Percentiles rank a stretch among this genome's conserved stretches.
These are phyloP conservation scores for Vombatus ursinus DNA, from an alignment of 2,113 vertebrate species.

Conservation along the genomic window DNA sequence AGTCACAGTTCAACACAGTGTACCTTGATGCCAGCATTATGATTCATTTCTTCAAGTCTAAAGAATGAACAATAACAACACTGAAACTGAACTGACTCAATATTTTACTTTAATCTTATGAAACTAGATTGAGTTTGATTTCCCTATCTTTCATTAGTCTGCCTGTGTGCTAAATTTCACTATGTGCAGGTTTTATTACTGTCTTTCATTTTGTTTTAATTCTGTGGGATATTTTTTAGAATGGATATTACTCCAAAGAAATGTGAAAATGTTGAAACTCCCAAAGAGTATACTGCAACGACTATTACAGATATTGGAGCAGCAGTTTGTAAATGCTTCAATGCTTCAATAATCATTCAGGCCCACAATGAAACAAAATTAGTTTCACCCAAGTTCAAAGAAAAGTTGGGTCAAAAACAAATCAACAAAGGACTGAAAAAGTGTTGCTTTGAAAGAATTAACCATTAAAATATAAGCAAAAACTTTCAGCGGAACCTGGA, in stretches of 20 bases:
- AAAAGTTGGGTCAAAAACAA: neutral
- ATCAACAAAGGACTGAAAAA: neutral
- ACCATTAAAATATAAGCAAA: neutral
- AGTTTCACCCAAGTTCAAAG: neutral
- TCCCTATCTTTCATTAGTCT: neutral
- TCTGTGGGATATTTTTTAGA: neutral
- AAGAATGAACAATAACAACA: too few relatives aligned
- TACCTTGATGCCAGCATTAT: too few relatives aligned
- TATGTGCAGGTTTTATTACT: neutral
- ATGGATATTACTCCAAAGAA: neutral
- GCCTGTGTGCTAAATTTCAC: neutral
- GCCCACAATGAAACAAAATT: neutral
- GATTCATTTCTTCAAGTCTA: too few relatives aligned
- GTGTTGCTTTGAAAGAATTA: too few relatives aligned
- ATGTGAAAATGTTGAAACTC: neutral
- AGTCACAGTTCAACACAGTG: too few relatives aligned
- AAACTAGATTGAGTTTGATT: neutral
- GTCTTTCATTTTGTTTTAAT: neutral
- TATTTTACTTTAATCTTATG: neutral
- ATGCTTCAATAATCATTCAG: neutral
- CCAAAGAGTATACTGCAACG: neutral
- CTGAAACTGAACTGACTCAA: neutral
- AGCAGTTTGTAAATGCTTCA: neutral
- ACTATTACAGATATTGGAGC: neutral
- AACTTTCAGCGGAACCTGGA: neutral